Evolutionary conservation across 2,113 vertebrate genomes (phyloP).

Genomic region (Vulpes vulpes): DNA sequence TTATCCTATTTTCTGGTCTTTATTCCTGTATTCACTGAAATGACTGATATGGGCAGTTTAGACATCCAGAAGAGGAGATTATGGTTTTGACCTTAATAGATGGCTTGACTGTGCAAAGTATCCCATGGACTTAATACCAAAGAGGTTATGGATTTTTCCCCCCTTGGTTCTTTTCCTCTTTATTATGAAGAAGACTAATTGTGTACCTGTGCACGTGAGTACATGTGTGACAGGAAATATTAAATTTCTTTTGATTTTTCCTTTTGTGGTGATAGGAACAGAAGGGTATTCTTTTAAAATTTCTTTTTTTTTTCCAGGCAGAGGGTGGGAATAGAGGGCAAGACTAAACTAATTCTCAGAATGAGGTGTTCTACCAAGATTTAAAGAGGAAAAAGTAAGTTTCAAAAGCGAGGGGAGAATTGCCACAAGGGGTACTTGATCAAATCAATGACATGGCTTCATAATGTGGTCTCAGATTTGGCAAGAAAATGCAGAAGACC

Average conservation of each 20-base stretch:
- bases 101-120: neutral
- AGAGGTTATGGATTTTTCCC: neutral
- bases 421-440: neutral
- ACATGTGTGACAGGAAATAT: slow-evolving; percentile 36
- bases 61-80: slow-evolving; percentile 19
- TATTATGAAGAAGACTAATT: slow-evolving; percentile 34
- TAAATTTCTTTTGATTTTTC: slow-evolving; percentile 27
- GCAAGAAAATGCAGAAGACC: neutral
- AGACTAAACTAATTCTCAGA: slow-evolving; percentile 53
- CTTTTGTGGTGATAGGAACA: neutral
- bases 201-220: neutral
- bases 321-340: neutral
- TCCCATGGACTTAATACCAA: neutral
- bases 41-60: slow-evolving; percentile 3
- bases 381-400: slow-evolving; percentile 24
- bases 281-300: slow-evolving; percentile 32
- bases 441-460: slow-evolving; percentile 24
- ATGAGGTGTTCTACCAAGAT: slow-evolving; percentile 40
- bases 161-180: neutral
- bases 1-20: slow-evolving; percentile 58
- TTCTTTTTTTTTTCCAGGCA: neutral
- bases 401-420: slow-evolving; percentile 1
- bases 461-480: neutral
- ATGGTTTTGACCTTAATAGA: slow-evolving; percentile 56
- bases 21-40: slow-evolving; percentile 48